These are phyloP conservation scores for Chionis minor DNA, from an alignment of 2,113 vertebrate species.

Conservation along the genomic window DNA sequence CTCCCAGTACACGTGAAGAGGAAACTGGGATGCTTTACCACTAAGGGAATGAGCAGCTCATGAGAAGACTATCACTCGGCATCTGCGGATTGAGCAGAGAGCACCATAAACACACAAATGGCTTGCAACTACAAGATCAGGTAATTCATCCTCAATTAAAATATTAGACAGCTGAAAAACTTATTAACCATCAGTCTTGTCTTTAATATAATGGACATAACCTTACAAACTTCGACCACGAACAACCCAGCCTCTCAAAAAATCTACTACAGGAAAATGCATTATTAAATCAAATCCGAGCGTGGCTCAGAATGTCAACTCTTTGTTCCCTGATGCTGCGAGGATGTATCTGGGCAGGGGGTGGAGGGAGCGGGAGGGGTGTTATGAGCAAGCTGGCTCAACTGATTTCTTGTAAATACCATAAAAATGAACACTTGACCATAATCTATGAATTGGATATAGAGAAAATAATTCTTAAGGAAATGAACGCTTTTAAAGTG, in stretches of 20 bases:
- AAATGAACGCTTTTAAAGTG: not conserved
- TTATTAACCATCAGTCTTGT: not conserved
- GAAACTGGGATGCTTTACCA: not conserved
- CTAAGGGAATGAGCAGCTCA: not conserved
- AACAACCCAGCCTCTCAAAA: not conserved
- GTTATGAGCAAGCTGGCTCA: not conserved
- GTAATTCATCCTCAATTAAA: not conserved
- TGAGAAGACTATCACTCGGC: not conserved
- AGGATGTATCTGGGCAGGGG: not conserved
- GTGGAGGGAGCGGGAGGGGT: not conserved
- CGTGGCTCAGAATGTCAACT: not conserved
- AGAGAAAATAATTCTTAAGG: slow-evolving; percentile 38
- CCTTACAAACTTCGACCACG: not conserved
- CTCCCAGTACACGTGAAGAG: not conserved
- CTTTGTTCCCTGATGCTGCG: slow-evolving; percentile 6
- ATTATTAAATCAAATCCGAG: not conserved
- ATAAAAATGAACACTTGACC: slow-evolving; percentile 45
- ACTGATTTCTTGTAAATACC: slow-evolving; percentile 43
- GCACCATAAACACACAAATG: fast-evolving
- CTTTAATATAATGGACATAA: not conserved
- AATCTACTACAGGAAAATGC: not conserved
- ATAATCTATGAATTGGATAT: slow-evolving; percentile 17
- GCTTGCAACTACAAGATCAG: not conserved
- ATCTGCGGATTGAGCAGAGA: not conserved
- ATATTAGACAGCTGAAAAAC: not conserved